Percentiles rank a stretch among this genome's conserved stretches.
phyloP scores from a whole-genome alignment of 2,113 vertebrate genomes.

The Oryzias curvinotus region DNA sequence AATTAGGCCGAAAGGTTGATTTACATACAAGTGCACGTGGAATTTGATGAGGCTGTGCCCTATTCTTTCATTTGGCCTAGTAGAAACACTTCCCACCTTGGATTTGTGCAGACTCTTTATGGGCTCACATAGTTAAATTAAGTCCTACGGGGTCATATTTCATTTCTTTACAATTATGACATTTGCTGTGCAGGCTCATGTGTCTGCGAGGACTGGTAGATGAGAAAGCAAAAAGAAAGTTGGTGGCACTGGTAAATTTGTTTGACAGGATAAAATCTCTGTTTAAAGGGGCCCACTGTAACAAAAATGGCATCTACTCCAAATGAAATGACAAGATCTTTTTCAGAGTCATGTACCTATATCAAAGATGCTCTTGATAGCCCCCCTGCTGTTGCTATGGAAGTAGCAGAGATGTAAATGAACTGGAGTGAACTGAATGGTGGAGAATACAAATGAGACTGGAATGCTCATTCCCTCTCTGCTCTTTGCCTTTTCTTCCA shows the following conservation, averaged over 20 bases:
- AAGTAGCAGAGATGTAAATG: constrained; percentile 87
- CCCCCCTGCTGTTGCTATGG: constrained; percentile 86
- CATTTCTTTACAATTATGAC: constrained; percentile 19
- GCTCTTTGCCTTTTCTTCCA: constrained; percentile 49
- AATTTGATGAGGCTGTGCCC: constrained; percentile 59
- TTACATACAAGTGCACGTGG: constrained; percentile 67
- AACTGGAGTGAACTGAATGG: constrained; percentile 84
- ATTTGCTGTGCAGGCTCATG: constrained; percentile 37
- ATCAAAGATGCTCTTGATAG: constrained; percentile 88
- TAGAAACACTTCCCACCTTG: constrained; percentile 33
- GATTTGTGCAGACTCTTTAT: constrained; percentile 23
- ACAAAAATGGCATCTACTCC: constrained; percentile 47
- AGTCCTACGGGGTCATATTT: constrained; percentile 19
- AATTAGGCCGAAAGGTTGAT: constrained; percentile 80
- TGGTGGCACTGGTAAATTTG: constrained; percentile 30
- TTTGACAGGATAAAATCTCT: constrained; percentile 42
- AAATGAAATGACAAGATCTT: constrained; percentile 71
- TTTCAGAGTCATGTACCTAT: constrained; percentile 76
- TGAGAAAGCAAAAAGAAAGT: constrained; percentile 12
- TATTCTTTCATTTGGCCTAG: constrained; percentile 42
- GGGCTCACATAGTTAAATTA: constrained; percentile 29
- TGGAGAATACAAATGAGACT: constrained; percentile 89
- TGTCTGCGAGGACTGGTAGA: constrained; percentile 26
- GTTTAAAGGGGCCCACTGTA: constrained; percentile 52
- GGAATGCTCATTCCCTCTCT: constrained; percentile 69